These are phyloP conservation scores for Acronicta aceris DNA, from an alignment of 2,888 invertebrate species.

Conservation along the genomic window DNA sequence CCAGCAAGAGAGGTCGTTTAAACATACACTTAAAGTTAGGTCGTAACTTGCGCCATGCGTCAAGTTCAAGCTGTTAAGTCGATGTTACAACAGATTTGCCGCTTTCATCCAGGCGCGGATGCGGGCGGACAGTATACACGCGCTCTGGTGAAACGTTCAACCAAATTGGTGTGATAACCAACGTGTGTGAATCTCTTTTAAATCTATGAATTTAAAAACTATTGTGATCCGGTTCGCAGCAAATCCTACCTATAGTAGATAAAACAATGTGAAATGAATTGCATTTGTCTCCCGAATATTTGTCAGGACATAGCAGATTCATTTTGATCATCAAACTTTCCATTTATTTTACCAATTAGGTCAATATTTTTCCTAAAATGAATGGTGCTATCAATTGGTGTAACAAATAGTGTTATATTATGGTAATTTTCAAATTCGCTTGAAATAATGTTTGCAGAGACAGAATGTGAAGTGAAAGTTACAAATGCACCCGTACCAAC, in stretches of 20 bases:
- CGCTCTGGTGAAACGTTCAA: conserved; percentile 46
- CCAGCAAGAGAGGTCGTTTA: conserved; percentile 40
- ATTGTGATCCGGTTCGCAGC: conserved; percentile 16
- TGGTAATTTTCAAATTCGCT: neutral
- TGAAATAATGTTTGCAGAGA: conserved; percentile 30
- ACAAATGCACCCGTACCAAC: conserved; percentile 47
- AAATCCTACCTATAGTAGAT: neutral
- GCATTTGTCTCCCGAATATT: conserved; percentile 26
- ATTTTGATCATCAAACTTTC: conserved; percentile 20
- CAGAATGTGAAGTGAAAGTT: conserved; percentile 25
- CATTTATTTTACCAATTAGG: conserved; percentile 44
- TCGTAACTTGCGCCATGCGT: conserved; percentile 57
- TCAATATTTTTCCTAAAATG: conserved; percentile 36
- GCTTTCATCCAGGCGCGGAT: conserved; percentile 72
- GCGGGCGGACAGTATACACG: conserved; percentile 65
- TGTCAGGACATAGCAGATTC: conserved; percentile 29
- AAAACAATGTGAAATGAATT: conserved; percentile 3
- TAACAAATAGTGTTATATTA: conserved; percentile 4
- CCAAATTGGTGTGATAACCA: conserved; percentile 64
- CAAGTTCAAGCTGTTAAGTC: conserved; percentile 79
- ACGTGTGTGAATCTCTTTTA: conserved; percentile 54
- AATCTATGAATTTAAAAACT: conserved; percentile 46
- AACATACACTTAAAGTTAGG: conserved; percentile 37
- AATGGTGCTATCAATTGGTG: conserved; percentile 15
- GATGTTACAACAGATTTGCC: conserved; percentile 87